Evolutionary conservation across 1,140 invertebrate genomes (phyloP), one percentile per base, ranked within the genome.

Genomic region (Lepidurus arcticus): DNA sequence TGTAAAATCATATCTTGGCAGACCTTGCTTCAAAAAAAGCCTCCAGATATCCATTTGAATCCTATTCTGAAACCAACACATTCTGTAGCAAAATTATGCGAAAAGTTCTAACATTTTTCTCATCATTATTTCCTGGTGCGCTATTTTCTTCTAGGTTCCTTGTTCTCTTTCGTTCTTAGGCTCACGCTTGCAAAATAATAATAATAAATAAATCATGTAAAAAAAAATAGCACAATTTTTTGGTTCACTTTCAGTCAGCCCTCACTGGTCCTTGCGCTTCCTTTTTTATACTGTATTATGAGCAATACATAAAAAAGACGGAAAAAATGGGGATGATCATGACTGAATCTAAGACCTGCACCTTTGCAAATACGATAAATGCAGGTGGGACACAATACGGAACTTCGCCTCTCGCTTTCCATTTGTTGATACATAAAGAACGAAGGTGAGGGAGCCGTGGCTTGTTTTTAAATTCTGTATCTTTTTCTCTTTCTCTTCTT

Each of bases 291-390:
- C 53, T 65, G 53, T 65, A 65, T 65, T 65, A 65, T 65, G 53
- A 65, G 53, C 53, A 65, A 65, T 65, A 65, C 53, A 65, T 65
- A 65, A 65, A 65, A 65, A 65, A 65, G 13, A 65, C 8, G 6
- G 8, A 65, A 65, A 65, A 65, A 65, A 65, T 65, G 53, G 53
- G n/a, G 53, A 65, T 65, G 53, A 65, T 65, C 21, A 65, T 65
- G 53, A 65, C 53, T 65, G 53, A 65, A 65, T 65, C 53, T 65
- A 65, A 65, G 53, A 65, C 53, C 53, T 65, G 53, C 53, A 65
- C 53, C 53, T 65, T 65, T 47, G 53, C 53, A 65, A 65, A 65
- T 9, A 65, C 53, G 16, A 65, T 47, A 65, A 65, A 65, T 65
- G 53, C 53, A 65, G 53, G 53, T 65, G 53, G 53, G 53, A 65